Evolutionary conservation across 1,140 invertebrate genomes (phyloP).

Genomic region (Drosophila burlai): DNA sequence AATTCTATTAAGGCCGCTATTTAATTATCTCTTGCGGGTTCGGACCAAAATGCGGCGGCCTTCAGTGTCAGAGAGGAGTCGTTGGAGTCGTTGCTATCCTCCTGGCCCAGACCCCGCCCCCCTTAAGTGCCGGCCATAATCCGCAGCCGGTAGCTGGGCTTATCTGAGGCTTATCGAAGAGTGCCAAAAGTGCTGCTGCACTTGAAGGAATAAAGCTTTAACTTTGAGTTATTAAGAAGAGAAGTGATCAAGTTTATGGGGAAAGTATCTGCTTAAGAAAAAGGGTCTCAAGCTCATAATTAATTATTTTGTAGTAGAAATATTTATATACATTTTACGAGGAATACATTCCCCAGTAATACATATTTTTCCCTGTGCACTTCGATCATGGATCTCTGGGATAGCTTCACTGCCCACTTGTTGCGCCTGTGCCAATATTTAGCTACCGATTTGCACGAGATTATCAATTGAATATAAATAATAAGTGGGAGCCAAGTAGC

Average conservation of each 20-base stretch:
- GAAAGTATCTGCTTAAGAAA: not conserved
- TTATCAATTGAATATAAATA: conserved; percentile 83
- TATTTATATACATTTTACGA: too few species aligned
- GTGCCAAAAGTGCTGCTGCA: conserved; percentile 71
- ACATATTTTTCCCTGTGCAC: conserved; percentile 8
- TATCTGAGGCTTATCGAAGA: conserved; percentile 65
- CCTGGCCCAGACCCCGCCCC: conserved; percentile 1
- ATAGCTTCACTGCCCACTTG: conserved; percentile 65
- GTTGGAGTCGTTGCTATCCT: not conserved
- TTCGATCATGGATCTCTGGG: conserved; percentile 16
- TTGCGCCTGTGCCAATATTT: conserved; percentile 78
- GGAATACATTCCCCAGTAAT: not conserved
- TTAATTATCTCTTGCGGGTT: conserved; percentile 78
- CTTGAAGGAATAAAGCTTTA: not conserved
- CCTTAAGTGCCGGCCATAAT: conserved; percentile 44
- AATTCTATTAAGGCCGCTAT: conserved; percentile 81
- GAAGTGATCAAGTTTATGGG: not conserved
- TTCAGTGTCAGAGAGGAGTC: conserved; percentile 66
- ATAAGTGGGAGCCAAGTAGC: conserved; percentile 56
- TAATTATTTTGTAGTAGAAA: not conserved
- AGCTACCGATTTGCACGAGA: conserved; percentile 80
- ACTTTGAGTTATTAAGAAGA: not conserved
- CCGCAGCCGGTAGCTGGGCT: conserved; percentile 51
- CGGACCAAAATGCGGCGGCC: conserved; percentile 58
- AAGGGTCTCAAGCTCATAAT: not conserved